These are phyloP conservation scores for Macrochelys suwanniensis DNA, from an alignment of 2,797 vertebrate species.

Conservation along the genomic window DNA sequence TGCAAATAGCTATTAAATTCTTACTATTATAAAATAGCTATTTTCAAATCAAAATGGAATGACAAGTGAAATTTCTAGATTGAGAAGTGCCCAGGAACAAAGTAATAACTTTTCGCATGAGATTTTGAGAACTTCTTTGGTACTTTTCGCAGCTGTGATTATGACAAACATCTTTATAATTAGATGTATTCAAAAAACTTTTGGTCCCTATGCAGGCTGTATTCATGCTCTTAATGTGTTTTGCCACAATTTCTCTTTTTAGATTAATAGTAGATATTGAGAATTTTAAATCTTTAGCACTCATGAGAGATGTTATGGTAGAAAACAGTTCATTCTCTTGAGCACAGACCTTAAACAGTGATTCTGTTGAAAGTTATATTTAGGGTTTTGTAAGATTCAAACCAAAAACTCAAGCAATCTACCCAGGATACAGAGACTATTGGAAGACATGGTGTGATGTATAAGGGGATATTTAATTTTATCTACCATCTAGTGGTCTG, in stretches of 20 bases:
- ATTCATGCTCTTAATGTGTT: neutral
- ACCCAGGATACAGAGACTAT: neutral
- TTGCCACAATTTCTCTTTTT: neutral
- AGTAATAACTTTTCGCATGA: neutral
- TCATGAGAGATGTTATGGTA: neutral
- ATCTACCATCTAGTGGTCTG: neutral
- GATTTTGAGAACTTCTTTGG: neutral
- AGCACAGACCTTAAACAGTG: neutral
- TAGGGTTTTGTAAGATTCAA: neutral
- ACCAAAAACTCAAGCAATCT: rapidly evolving
- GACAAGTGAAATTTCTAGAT: neutral
- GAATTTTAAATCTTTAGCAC: neutral
- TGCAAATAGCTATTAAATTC: neutral
- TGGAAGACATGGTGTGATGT: neutral
- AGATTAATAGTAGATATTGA: neutral
- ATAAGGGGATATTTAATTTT: neutral
- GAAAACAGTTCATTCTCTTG: neutral
- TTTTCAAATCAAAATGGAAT: neutral
- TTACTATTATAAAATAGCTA: neutral
- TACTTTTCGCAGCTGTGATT: neutral
- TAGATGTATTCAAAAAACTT: neutral
- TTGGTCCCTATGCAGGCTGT: neutral
- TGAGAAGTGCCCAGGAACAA: neutral
- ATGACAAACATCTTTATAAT: neutral
- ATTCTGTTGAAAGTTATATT: neutral